Percentiles rank a stretch among this genome's conserved stretches.
Conservation (phyloP, 23 tunicate genomes). For the Trididemnum nubilum region DNA sequence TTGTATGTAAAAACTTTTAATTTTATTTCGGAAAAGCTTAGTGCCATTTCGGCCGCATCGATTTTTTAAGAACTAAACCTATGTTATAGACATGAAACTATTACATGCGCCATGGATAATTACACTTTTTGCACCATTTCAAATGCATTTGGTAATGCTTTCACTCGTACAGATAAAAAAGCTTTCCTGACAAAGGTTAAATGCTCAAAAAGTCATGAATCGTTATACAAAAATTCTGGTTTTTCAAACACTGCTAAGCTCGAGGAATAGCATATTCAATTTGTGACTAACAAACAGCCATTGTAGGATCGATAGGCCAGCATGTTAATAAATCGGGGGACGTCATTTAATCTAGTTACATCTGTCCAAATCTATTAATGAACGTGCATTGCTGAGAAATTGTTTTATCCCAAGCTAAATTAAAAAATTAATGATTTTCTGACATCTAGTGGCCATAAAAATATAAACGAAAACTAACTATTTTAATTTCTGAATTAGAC, state of each 20-base stretch:
- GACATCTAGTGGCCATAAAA: background rate
- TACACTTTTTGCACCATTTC: background rate
- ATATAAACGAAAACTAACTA: too few relatives aligned
- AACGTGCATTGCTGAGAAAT: conserved; percentile 16
- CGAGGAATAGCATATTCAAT: conserved; percentile 27
- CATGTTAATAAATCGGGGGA: conserved; percentile 35
- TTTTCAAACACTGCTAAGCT: conserved; percentile 19
- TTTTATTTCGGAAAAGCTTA: conserved; percentile 40
- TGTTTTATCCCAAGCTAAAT: background rate
- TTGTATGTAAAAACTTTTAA: conserved; percentile 57
- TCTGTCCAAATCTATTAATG: conserved; percentile 63
- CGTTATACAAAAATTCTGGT: too few relatives aligned
- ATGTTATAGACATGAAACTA: conserved; percentile 14
- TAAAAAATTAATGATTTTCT: background rate
- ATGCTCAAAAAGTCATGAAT: background rate
- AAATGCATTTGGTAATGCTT: background rate
- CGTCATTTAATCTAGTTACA: conserved; percentile 61
- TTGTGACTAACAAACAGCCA: conserved; percentile 23
- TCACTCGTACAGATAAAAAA: background rate
- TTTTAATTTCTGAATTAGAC: too few relatives aligned
- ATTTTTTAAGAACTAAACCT: background rate
- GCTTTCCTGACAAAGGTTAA: too few relatives aligned
- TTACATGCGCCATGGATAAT: conserved; percentile 27
- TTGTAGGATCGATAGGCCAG: conserved; percentile 37
- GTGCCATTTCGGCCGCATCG: background rate